These are phyloP conservation scores for Anoplophora glabripennis DNA, from an alignment of 1,140 invertebrate species.

Conservation along the genomic window DNA sequence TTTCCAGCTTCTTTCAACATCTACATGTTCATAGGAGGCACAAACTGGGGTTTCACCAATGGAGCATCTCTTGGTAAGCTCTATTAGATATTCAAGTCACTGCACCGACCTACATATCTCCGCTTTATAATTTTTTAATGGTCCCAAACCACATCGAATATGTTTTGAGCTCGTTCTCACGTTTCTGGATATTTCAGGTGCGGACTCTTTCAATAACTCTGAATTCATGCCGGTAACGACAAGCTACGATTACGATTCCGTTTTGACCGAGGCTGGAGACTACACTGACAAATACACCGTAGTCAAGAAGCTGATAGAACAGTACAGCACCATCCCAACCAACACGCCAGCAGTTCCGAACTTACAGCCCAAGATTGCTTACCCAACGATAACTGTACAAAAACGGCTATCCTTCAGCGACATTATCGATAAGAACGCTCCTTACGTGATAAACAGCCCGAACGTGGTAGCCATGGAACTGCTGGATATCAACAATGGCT, in stretches of 20 bases:
- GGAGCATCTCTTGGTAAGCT: slow-evolving; percentile 44
- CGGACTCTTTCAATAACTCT: no score
- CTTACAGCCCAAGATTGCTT: slow-evolving; percentile 40
- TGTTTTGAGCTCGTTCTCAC: no score
- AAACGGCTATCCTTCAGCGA: slow-evolving; percentile 39
- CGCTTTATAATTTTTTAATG: no score
- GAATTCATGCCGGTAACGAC: slow-evolving; percentile 48
- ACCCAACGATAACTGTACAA: slow-evolving; percentile 36
- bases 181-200: no score
- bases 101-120: no score
- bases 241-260: slow-evolving; percentile 60
- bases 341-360: slow-evolving; percentile 45
- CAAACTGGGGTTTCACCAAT: slow-evolving; percentile 67
- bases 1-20: slow-evolving; percentile 60
- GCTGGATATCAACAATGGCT: slow-evolving; percentile 53
- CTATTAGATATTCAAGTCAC: no score
- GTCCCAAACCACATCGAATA: no score
- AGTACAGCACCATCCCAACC: slow-evolving; percentile 48
- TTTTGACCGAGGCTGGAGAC: slow-evolving; percentile 54
- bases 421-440: slow-evolving; percentile 37
- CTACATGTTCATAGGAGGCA: slow-evolving; percentile 72
- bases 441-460: slow-evolving; percentile 24
- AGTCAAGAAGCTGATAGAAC: slow-evolving; percentile 40
- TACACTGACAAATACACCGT: slow-evolving; percentile 52
- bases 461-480: slow-evolving; percentile 55